Conservation (phyloP, 1,140 invertebrate species). For the Rhagoletis zephyria region DNA sequence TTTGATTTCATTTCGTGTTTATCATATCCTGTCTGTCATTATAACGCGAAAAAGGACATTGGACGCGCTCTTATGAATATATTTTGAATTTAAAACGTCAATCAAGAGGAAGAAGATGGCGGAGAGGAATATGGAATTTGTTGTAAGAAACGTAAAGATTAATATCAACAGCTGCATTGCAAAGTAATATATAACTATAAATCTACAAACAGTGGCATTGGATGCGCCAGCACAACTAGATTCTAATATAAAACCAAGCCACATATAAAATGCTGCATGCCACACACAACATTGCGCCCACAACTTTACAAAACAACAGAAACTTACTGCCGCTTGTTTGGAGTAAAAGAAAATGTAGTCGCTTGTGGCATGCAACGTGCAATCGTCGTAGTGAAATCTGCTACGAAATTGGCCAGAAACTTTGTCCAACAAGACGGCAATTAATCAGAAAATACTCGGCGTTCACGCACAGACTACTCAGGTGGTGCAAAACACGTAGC, state of each 20-base stretch:
- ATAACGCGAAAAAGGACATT: too few species aligned
- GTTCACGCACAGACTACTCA: not conserved
- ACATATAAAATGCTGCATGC: not conserved
- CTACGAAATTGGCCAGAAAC: slow-evolving; percentile 18
- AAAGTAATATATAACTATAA: too few species aligned
- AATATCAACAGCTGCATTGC: too few species aligned
- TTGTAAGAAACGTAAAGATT: too few species aligned
- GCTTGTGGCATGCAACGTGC: not conserved
- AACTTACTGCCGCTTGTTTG: not conserved
- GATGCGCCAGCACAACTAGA: not conserved
- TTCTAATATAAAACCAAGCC: not conserved
- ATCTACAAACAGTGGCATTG: too few species aligned
- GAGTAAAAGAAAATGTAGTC: not conserved
- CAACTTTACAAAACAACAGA: not conserved
- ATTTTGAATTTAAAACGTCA: too few species aligned
- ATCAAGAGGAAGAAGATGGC: too few species aligned
- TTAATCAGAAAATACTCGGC: slow-evolving; percentile 35
- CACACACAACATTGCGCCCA: not conserved
- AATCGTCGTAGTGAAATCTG: not conserved
- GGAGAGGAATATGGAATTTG: too few species aligned
- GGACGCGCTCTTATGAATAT: too few species aligned
- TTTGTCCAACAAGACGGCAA: slow-evolving; percentile 1
- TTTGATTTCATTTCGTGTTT: too few species aligned
- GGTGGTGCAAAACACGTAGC: not conserved
- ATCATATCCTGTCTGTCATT: too few species aligned